Base-by-base conservation (phyloP, 2,888 invertebrate species). In the Ceriagrion tenellum region DNA sequence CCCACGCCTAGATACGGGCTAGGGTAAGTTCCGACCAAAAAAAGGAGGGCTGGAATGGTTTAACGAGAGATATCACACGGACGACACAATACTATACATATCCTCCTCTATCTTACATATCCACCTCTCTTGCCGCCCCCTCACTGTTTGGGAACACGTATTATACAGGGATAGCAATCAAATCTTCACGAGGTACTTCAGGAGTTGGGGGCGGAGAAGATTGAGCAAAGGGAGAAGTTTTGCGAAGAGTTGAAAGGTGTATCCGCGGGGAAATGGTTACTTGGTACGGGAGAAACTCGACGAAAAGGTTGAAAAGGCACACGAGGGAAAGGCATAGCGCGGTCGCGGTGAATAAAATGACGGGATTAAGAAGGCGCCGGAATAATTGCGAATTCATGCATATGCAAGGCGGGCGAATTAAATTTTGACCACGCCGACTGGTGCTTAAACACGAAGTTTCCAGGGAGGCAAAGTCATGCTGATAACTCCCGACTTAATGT, bases 231-330 rank as follows among this genome's bases (percentile, higher is more conserved):
- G 12, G 89, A 89, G 47, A 55, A 55, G 55, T 55, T 47, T 88
- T 35, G 10, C 16, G 89, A 55, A 20, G 89, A 89, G 89, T n/a
- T 89, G 40, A 89, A 89, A 89, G 89, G 55, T 89, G 89, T 55
- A 55, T 18, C 89, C 89, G 55, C 23, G 55, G 47, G 55, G 89
- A 89, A 89, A 55, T 55, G 55, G 55, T 35, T 16, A 81, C 81
- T 81, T 81, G 35, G 13, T 81, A 81, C 35, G 35, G 13, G 23
- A 40, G 23, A 40, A 55, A 55, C 23, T 20, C 23, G 23, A 55
- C n/a, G 26, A n/a, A n/a, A 26, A 89, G n/a, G 55, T 23, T 18
- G 55, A 55, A 55, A 89, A n/a, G 55, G 89, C 26, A 59, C 81
- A 35, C 81, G 81, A 35, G 59, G 63, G 40, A 91, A 0, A 20